Evolutionary conservation across 2,113 vertebrate species (phyloP), one percentile per base, ranked within the genome.

Genomic region (Mirza zaza): DNA sequence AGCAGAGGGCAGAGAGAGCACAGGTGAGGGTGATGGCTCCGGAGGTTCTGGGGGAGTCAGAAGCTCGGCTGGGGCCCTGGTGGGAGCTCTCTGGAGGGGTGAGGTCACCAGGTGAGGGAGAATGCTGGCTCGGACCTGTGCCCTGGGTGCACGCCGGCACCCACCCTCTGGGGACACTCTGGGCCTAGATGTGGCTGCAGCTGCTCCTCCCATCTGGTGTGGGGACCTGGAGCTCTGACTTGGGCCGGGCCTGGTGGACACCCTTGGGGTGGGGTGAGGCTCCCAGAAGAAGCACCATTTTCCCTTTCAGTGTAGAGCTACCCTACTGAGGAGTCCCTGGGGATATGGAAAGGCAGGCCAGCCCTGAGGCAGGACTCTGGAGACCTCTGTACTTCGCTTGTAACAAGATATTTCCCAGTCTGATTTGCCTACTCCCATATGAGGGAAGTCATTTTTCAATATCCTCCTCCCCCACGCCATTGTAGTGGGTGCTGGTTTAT

Each of bases 131-230:
- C 5, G 21, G 20, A 50, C 48, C 57, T 36, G 25, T 57, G 8
- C 32, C 36, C 1, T 11, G 10, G 8, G 4, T 27, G 12, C 25
- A 12, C 11, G 10, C 27, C 18, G 1, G 20, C 5, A 65, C 36
- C 20, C 10, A 12, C 32, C 10, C 23, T n/a, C 18, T 61, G 6
- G 7, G 7, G n/a, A 59, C 20, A 34, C 11, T 10, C 1, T 25
- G 11, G 20, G 39, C 71, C 36, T 50, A 59, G 87, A 70, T 42
- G 15, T 21, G 18, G 14, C 20, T 77, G 10, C 9, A 34, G 48
- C 29, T 8, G 29, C n/a, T n/a, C 1, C 20, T 45, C 4, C 21
- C 14, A 6, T 32, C 25, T 0, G 6, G 45, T 8, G 10, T 73
- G 0, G 2, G 1, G 8, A 36, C 20, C 13, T 55, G 50, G 57